A percentile compares a stretch with the other conserved stretches of the same genome.
Evolutionary conservation across 2,113 vertebrate genomes (phyloP).

Genomic region (Xenotilapia flavipinnis): DNA sequence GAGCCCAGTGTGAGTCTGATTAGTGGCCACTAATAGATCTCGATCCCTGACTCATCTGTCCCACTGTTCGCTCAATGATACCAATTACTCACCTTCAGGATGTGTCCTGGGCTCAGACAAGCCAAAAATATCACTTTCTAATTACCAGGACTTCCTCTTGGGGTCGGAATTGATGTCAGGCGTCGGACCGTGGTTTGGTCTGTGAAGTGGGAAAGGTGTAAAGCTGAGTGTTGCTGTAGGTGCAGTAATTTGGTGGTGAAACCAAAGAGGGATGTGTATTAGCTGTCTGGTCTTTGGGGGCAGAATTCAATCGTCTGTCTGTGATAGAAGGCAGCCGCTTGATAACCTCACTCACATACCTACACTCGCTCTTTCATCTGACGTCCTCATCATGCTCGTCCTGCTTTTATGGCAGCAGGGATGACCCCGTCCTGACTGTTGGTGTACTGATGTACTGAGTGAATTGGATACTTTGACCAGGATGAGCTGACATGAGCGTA

Average conservation of each 20-base stretch:
- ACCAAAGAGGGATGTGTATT: not conserved
- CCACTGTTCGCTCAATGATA: conserved; percentile 45
- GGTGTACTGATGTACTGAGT: not conserved
- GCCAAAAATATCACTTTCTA: conserved; percentile 48
- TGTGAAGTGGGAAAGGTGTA: not conserved
- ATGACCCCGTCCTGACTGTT: not conserved
- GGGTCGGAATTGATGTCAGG: not conserved
- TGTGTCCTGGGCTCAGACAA: not conserved
- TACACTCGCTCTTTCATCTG: not conserved
- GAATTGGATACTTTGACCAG: not conserved
- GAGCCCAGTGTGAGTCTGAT: conserved; percentile 32
- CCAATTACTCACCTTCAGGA: conserved; percentile 56
- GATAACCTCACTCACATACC: not conserved
- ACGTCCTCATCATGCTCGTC: conserved; percentile 9
- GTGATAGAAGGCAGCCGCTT: not conserved
- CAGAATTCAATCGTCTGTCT: not conserved
- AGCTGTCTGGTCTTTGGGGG: not conserved
- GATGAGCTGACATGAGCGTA: not conserved
- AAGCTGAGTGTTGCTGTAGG: not conserved
- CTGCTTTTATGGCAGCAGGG: not conserved
- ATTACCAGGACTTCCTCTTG: conserved; percentile 26
- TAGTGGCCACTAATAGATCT: conserved; percentile 54
- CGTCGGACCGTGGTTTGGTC: not conserved
- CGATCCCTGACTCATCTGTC: conserved; percentile 46
- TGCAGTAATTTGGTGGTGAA: not conserved